phyloP scores from a whole-genome alignment of 2,797 vertebrate species.

The Rhyacichthys aspro region DNA sequence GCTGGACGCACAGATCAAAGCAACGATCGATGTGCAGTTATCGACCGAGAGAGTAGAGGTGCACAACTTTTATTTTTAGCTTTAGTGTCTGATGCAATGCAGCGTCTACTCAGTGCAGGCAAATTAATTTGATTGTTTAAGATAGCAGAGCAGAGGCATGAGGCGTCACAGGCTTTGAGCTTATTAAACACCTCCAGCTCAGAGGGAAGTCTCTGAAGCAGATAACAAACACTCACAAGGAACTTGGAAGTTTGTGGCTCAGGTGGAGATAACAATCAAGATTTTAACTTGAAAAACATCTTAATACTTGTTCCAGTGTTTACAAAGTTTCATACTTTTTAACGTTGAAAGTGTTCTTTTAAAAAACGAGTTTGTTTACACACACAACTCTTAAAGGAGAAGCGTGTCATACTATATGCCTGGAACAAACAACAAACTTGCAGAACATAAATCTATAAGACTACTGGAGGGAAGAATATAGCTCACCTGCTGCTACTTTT shows the following conservation, averaged over 20 bases:
- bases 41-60: slow-evolving; percentile 57
- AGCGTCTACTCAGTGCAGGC: slow-evolving; percentile 9
- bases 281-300: slow-evolving; percentile 10
- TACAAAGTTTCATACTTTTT: no score
- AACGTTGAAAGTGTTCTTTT: no score
- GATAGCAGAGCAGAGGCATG: slow-evolving; percentile 31
- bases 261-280: slow-evolving; percentile 22
- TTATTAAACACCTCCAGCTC: slow-evolving; percentile 27
- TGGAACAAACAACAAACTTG: no score
- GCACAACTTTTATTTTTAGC: slow-evolving; percentile 44
- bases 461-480: not conserved
- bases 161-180: slow-evolving; percentile 25
- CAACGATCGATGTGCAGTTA: slow-evolving; percentile 53
- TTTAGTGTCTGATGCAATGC: slow-evolving; percentile 8
- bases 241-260: slow-evolving; percentile 19
- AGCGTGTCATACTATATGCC: no score
- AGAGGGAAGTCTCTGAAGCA: slow-evolving; percentile 28
- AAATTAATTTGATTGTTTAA: slow-evolving; percentile 42
- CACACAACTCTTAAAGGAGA: no score
- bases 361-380: no score
- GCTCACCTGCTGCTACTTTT: no score
- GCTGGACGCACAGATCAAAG: slow-evolving; percentile 55
- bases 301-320: not conserved
- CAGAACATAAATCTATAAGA: not conserved
- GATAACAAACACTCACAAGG: slow-evolving; percentile 35